phyloP scores from a whole-genome alignment of 1,140 invertebrate species.

The Globodera rostochiensis region DNA sequence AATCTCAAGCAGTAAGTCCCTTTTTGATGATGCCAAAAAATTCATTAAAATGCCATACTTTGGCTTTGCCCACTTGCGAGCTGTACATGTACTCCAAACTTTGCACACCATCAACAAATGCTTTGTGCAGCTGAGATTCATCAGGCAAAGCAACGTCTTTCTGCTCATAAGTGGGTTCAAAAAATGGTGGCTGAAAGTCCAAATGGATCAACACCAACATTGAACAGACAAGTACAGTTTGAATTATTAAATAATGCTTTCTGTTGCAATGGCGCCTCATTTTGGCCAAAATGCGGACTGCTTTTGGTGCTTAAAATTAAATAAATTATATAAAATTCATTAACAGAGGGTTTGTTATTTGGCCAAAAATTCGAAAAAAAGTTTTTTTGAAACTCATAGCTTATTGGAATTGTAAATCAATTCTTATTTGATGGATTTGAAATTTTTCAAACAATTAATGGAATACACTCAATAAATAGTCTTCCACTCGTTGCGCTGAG shows the following conservation, averaged over 20 bases:
- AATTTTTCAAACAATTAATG: too few relatives aligned
- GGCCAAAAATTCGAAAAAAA: too few relatives aligned
- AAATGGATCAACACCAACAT: neutral
- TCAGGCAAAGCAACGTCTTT: neutral
- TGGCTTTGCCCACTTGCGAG: slow-evolving; percentile 18
- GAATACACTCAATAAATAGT: neutral
- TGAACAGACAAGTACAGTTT: neutral
- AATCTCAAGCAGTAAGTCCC: too few relatives aligned
- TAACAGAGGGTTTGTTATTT: too few relatives aligned
- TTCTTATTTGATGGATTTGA: too few relatives aligned
- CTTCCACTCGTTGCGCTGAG: too few relatives aligned
- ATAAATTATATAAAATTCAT: too few relatives aligned
- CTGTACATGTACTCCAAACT: slow-evolving; percentile 13
- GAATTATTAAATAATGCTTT: neutral
- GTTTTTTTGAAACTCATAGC: too few relatives aligned
- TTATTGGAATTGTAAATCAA: too few relatives aligned
- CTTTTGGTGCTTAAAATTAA: too few relatives aligned
- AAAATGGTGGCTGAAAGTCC: neutral
- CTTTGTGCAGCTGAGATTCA: neutral
- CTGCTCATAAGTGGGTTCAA: neutral
- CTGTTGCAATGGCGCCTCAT: neutral
- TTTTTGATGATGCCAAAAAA: slow-evolving; percentile 1
- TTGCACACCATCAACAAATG: slow-evolving; percentile 24
- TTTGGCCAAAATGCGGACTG: too few relatives aligned
- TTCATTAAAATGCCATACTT: neutral